Base-by-base conservation (phyloP, 2,113 vertebrate genomes). In the Vidua chalybeata region DNA sequence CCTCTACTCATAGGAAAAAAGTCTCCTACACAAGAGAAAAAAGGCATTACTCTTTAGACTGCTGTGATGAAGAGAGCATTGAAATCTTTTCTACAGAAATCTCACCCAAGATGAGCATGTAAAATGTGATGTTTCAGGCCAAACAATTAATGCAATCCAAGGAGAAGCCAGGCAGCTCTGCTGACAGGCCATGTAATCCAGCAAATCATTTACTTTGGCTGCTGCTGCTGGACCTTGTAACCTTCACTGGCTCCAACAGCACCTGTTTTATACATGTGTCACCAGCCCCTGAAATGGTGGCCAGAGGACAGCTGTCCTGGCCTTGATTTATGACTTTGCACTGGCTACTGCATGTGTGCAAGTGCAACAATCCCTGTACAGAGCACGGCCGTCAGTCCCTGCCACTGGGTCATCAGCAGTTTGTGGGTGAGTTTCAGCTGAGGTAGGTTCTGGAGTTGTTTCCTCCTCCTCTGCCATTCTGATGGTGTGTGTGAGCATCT, bases 301-400 rank as follows among this genome's bases (percentile, higher is more conserved):
- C 58, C 49, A 48, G 41, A 24, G 56, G 15, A 76, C 90, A 86
- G 88, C 61, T 82, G 68, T 66, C n/a, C 73, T 71, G 73, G 59
- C 30, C 58, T 77, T 66, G 64, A 74, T 13, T 7, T 8, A 24
- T 6, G 22, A 45, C 55, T 26, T 49, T 28, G 10, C 1, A 3
- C 41, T 80, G 68, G 30, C 64, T 94, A 49, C 63, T 85, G 19
- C 2, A 1, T 41, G 21, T 2, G 6, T 76, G 58, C 10, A 30
- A 69, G 62, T 30, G 43, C 46, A n/a, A 11, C 0, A 0, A 46
- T 11, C 33, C 31, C 45, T 45, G 64, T 0, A 0, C 13, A 45
- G 21, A 64, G 45, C 19, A 2, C 0, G 6, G 19, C 83, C 2
- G 5, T 15, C 48, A 23, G 23, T 37, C 21, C 59, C n/a, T 71